Percentiles rank a stretch among this genome's conserved stretches.
These are phyloP conservation scores for Amblyopsis hoosieri DNA, from an alignment of 2,797 vertebrate genomes.

Conservation along the genomic window DNA sequence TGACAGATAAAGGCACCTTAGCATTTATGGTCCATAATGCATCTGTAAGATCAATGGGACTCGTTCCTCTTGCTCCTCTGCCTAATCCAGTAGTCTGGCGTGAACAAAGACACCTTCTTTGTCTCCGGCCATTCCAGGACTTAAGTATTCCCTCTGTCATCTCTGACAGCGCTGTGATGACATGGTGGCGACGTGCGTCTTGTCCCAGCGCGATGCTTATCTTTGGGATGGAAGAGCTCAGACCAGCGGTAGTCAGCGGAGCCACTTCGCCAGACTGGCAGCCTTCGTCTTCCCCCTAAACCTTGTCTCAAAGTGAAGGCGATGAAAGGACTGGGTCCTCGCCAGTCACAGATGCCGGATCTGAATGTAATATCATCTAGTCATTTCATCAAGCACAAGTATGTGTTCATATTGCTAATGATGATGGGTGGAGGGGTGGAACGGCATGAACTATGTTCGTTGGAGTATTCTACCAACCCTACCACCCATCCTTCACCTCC, in stretches of 20 bases:
- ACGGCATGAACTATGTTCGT: too few relatives aligned
- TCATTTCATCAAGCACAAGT: constrained; percentile 34
- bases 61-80: constrained; percentile 46
- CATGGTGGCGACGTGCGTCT: constrained; percentile 35
- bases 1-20: constrained; percentile 36
- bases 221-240: constrained; percentile 57
- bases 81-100: constrained; percentile 54
- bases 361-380: constrained; percentile 29
- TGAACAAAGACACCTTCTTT: constrained; percentile 58
- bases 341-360: constrained; percentile 16
- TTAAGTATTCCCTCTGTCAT: constrained; percentile 58
- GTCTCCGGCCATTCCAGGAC: constrained; percentile 50
- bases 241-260: constrained; percentile 28
- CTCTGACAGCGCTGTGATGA: constrained; percentile 58
- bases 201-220: constrained; percentile 53
- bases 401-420: neutral
- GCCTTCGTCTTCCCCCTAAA: constrained; percentile 41
- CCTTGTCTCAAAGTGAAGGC: constrained; percentile 40
- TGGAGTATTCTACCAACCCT: too few relatives aligned
- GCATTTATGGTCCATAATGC: constrained; percentile 41
- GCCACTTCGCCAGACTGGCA: constrained; percentile 27
- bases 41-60: constrained; percentile 55
- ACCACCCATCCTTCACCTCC: too few relatives aligned
- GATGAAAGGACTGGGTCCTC: constrained; percentile 48
- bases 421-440: neutral